Percentiles rank a stretch among this genome's conserved stretches.
Conservation (phyloP, 1,140 invertebrate species). For the Drosophila cardini region DNA sequence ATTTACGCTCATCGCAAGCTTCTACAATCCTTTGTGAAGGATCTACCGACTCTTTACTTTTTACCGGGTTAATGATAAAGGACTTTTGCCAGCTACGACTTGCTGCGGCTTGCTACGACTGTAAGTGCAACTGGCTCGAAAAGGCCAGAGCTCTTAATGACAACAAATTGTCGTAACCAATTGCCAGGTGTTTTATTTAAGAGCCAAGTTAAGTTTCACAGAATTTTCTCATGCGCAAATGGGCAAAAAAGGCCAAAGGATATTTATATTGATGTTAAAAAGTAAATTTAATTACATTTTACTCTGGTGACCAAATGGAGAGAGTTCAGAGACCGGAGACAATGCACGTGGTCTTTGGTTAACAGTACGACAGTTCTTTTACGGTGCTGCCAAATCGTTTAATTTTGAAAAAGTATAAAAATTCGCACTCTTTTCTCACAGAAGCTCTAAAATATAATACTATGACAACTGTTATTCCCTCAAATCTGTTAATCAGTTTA, state of each 20-base stretch:
- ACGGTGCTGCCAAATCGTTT: background rate
- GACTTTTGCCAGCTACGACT: slow-evolving; percentile 43
- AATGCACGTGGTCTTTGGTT: background rate
- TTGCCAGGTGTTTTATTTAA: slow-evolving; percentile 64
- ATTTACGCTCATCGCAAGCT: slow-evolving; percentile 59
- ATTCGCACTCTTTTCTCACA: no score
- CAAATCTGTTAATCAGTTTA: no score
- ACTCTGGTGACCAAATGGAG: background rate
- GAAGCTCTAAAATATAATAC: no score
- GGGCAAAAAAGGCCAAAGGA: slow-evolving; percentile 7
- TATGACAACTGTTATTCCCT: no score
- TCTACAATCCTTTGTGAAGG: slow-evolving; percentile 30
- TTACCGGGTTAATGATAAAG: slow-evolving; percentile 25
- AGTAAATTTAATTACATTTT: slow-evolving; percentile 43
- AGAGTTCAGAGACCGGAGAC: background rate
- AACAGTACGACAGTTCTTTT: background rate
- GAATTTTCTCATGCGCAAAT: slow-evolving; percentile 13
- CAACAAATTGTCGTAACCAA: slow-evolving; percentile 75
- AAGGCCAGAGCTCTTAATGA: slow-evolving; percentile 53
- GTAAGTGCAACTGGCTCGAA: background rate
- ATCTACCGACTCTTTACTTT: background rate
- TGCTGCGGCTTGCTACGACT: slow-evolving; percentile 28
- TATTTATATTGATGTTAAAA: slow-evolving; percentile 13
- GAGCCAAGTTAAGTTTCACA: slow-evolving; percentile 47
- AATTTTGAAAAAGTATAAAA: no score